Evolutionary conservation across 2,113 vertebrate species (phyloP).

Genomic region (Lophius piscatorius): DNA sequence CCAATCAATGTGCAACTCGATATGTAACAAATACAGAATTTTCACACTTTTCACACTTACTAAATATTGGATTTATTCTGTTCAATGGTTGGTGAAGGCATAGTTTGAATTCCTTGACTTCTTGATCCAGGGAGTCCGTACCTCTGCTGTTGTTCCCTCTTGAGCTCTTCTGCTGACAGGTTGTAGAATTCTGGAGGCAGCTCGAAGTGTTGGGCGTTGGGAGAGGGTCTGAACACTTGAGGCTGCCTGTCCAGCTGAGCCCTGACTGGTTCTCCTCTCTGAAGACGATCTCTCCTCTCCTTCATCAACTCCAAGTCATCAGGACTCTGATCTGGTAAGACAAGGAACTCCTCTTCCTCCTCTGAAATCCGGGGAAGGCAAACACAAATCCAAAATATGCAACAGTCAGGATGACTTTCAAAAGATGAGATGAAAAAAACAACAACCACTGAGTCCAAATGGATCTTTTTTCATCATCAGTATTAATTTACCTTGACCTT

Average conservation of each 20-base stretch:
- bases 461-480: neutral
- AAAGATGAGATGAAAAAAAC: neutral
- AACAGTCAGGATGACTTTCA: neutral
- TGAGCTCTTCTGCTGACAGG: slow-evolving; percentile 87
- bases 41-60: too few species aligned
- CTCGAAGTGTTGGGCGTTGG: slow-evolving; percentile 85
- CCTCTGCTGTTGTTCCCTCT: slow-evolving; percentile 86
- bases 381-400: neutral
- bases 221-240: slow-evolving; percentile 80
- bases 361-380: slow-evolving; percentile 72
- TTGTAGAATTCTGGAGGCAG: slow-evolving; percentile 91
- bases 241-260: slow-evolving; percentile 86
- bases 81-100: too few species aligned
- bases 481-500: slow-evolving; percentile 83
- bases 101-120: too few species aligned
- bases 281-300: slow-evolving; percentile 80
- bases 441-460: neutral
- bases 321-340: slow-evolving; percentile 81
- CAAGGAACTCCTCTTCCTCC: slow-evolving; percentile 85
- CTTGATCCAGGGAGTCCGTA: slow-evolving; percentile 40
- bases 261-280: slow-evolving; percentile 84
- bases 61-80: too few species aligned
- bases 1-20: too few species aligned
- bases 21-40: too few species aligned
- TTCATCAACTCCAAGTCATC: slow-evolving; percentile 80